phyloP scores from a whole-genome alignment of 30 jellyfish, hydroid and myxozoan species.

The Sanderia malayensis region DNA sequence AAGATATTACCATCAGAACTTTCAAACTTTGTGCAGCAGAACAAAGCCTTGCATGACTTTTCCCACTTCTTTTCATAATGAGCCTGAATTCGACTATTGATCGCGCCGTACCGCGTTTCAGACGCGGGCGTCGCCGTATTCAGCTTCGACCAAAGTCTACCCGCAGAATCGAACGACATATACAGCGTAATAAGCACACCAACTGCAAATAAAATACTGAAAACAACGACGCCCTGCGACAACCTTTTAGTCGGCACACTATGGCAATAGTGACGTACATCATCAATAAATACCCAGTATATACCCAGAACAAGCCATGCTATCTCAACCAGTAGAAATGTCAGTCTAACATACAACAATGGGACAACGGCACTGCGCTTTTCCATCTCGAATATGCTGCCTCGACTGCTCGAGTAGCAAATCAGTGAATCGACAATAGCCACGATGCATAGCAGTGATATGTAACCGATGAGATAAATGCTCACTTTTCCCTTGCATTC shows the following conservation, averaged over 20 bases:
- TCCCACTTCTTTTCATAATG: constrained; percentile 73
- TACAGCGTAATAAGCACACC: constrained; percentile 49
- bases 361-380: constrained; percentile 66
- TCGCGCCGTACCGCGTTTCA: constrained; percentile 56
- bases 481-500: constrained; percentile 49
- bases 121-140: constrained; percentile 26
- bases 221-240: constrained; percentile 66
- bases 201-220: constrained; percentile 52
- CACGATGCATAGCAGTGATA: constrained; percentile 45
- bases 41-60: constrained; percentile 57
- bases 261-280: constrained; percentile 36
- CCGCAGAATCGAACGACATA: constrained; percentile 81
- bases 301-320: constrained; percentile 69
- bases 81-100: constrained; percentile 35
- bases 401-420: constrained; percentile 80
- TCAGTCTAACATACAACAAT: constrained; percentile 60
- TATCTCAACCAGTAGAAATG: constrained; percentile 53
- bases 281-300: constrained; percentile 37
- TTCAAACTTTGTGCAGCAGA: constrained; percentile 82
- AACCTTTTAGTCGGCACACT: constrained; percentile 48
- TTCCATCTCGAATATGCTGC: constrained; percentile 71
- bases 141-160: constrained; percentile 68
- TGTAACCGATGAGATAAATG: constrained; percentile 70
- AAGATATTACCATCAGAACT: constrained; percentile 73
- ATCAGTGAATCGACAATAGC: constrained; percentile 43